Conservation (phyloP, 2,797 vertebrate genomes). For the Chelmon rostratus region DNA sequence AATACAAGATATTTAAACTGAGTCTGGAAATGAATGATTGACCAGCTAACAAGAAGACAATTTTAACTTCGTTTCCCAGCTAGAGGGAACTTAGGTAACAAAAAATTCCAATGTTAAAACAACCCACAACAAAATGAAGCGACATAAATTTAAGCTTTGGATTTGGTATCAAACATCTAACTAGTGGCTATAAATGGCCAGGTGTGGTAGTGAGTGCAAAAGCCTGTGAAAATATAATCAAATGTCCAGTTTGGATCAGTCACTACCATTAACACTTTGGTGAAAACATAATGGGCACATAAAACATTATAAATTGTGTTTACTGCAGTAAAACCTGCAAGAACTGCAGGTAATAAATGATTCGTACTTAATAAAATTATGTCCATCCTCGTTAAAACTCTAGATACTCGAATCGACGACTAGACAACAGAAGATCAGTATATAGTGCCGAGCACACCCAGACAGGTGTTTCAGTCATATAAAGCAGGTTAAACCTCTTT, state of each 20-base stretch:
- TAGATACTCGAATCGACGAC: not conserved
- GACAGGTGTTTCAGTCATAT: not conserved
- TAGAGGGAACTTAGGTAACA: not conserved
- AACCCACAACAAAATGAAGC: not conserved
- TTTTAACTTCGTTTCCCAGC: not conserved
- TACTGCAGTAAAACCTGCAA: not conserved
- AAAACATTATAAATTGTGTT: not conserved
- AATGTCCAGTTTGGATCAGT: too few species aligned
- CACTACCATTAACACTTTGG: too few species aligned
- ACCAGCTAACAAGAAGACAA: not conserved
- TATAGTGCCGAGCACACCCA: not conserved
- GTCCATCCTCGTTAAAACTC: not conserved
- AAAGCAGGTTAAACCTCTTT: conserved; percentile 15
- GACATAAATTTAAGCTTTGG: not conserved
- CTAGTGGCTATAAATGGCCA: not conserved
- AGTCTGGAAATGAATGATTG: not conserved
- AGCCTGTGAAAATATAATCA: too few species aligned
- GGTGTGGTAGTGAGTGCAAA: too few species aligned
- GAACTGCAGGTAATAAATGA: not conserved
- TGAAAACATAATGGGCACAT: not conserved
- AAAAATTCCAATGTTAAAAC: not conserved
- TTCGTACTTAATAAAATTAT: not conserved
- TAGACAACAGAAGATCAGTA: not conserved
- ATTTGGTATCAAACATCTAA: not conserved
- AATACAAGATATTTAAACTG: not conserved